phyloP scores from a whole-genome alignment of 2,888 invertebrate genomes.

The Holacanthella duospinosa region DNA sequence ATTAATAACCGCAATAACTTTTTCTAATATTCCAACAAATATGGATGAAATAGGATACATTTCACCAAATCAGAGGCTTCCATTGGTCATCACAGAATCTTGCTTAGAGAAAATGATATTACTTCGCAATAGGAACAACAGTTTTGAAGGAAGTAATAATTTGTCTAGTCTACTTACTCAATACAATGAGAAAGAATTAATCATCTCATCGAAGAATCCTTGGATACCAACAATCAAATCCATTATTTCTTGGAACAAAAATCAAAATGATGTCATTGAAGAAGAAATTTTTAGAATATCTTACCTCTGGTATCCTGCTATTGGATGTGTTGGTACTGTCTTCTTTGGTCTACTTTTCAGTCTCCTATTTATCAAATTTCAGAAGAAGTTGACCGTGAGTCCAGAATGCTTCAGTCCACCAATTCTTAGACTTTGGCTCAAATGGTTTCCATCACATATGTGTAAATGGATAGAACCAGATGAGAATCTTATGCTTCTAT shows the following conservation, averaged over 20 bases:
- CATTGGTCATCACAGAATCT: background rate
- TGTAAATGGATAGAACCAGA: conserved; percentile 24
- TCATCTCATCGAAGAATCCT: background rate
- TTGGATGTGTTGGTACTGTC: conserved; percentile 15
- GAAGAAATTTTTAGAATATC: conserved; percentile 16
- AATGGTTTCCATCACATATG: conserved; percentile 21
- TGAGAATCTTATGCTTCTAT: conserved; percentile 17
- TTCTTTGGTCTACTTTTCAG: conserved; percentile 23
- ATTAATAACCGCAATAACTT: background rate
- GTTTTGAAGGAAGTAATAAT: background rate
- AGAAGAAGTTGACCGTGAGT: conserved; percentile 16
- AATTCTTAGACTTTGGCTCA: conserved; percentile 16
- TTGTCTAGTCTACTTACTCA: background rate
- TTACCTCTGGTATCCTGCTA: conserved; percentile 26
- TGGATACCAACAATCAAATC: background rate
- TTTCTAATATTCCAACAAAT: background rate
- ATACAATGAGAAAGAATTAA: background rate
- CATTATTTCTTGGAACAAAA: background rate
- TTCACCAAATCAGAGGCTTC: background rate
- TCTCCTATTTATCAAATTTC: conserved; percentile 13
- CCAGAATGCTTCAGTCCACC: conserved; percentile 28
- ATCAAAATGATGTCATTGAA: background rate
- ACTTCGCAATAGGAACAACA: background rate
- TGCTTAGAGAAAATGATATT: background rate
- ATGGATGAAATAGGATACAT: background rate